Evolutionary conservation across 2,113 vertebrate genomes (phyloP).

Genomic region (Alouatta palliata): DNA sequence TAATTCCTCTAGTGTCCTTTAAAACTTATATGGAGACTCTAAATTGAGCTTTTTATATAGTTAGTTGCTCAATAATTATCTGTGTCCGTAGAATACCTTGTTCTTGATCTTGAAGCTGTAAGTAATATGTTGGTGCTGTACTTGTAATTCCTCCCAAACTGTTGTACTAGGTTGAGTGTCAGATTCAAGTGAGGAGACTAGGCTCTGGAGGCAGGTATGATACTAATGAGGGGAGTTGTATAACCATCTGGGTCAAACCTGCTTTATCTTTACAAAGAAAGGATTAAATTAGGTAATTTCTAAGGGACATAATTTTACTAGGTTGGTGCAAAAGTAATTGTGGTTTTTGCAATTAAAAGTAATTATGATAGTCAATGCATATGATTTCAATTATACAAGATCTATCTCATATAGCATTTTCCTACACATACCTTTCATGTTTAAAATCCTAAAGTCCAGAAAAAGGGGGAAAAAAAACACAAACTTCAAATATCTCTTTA

Average conservation of each 20-base stretch:
- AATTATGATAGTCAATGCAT: neutral
- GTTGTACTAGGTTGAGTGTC: fast-evolving
- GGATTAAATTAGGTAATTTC: neutral
- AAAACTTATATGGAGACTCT: neutral
- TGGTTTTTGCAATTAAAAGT: too few species aligned
- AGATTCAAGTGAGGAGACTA: fast-evolving
- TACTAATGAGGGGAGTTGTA: fast-evolving
- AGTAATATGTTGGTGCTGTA: neutral
- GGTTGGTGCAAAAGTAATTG: too few species aligned
- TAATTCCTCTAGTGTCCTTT: neutral
- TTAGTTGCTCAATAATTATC: neutral
- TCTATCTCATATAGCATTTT: neutral
- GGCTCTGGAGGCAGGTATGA: fast-evolving
- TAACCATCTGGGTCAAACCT: fast-evolving
- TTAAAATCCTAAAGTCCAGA: neutral
- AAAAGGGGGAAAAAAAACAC: neutral
- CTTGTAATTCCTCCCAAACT: too few species aligned
- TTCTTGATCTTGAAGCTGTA: neutral
- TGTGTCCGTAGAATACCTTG: neutral
- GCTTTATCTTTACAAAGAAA: neutral
- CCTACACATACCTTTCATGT: neutral
- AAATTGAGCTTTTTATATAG: neutral
- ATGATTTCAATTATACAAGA: neutral
- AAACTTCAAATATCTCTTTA: neutral
- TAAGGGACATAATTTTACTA: neutral